A percentile compares a stretch with the other conserved stretches of the same genome.
These are phyloP conservation scores for Cotesia typhae DNA, from an alignment of 1,140 invertebrate genomes.

Conservation along the genomic window DNA sequence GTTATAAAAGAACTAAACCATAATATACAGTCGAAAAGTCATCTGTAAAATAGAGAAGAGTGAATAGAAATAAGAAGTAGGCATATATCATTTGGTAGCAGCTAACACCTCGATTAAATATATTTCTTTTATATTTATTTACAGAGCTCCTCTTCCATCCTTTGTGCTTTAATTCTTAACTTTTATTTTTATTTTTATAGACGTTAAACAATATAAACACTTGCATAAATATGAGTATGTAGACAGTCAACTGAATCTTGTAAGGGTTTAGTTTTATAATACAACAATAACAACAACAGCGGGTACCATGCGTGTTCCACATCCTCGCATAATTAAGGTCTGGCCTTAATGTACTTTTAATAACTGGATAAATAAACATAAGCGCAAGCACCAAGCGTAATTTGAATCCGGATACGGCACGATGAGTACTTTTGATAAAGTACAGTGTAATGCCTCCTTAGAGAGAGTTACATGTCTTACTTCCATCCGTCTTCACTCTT, in stretches of 20 bases:
- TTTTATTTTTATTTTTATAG: no score
- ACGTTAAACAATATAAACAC: no score
- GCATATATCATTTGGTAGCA: no score
- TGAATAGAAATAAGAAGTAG: no score
- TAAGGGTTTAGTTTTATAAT: conserved; percentile 6
- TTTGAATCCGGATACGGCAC: conserved; percentile 47
- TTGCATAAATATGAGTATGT: background rate
- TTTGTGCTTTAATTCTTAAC: no score
- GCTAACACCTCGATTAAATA: no score
- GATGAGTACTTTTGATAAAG: conserved; percentile 47
- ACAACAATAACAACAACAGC: background rate
- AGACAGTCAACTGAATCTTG: conserved; percentile 6
- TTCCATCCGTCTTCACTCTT: conserved; percentile 11
- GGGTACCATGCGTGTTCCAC: conserved; percentile 38
- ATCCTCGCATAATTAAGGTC: conserved; percentile 43
- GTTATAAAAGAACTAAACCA: no score
- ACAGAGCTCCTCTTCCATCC: no score
- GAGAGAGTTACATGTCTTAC: conserved; percentile 20
- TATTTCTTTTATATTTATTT: no score
- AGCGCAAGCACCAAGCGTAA: conserved; percentile 42
- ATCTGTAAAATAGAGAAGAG: no score
- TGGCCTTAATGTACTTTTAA: conserved; percentile 48
- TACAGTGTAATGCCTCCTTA: conserved; percentile 37
- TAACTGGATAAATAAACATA: conserved; percentile 50
- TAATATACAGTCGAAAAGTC: no score